Conservation (phyloP, 2,113 vertebrate species). For the Herpetotheres cachinnans region DNA sequence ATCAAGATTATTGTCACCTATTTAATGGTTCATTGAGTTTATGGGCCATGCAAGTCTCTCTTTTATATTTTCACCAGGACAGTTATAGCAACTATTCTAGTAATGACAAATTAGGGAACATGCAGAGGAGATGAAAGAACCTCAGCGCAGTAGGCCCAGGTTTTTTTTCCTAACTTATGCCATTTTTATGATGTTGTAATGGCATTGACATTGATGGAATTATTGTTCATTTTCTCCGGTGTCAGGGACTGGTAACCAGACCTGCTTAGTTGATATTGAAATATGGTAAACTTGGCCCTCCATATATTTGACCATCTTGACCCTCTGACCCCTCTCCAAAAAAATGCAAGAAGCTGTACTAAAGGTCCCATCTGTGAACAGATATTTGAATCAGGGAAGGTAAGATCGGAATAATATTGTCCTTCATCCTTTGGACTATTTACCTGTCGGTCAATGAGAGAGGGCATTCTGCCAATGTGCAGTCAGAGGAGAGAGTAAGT, state of each 20-base stretch:
- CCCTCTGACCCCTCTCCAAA: neutral
- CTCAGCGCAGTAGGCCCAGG: constrained; percentile 27
- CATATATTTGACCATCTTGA: neutral
- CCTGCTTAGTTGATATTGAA: neutral
- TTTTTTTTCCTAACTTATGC: constrained; percentile 10
- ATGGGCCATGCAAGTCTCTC: constrained; percentile 68
- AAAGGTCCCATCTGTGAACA: neutral
- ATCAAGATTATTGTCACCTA: constrained; percentile 83
- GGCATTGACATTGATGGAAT: constrained; percentile 47
- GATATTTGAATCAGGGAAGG: neutral
- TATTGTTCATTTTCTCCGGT: neutral
- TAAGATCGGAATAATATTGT: neutral
- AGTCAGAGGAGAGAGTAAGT: neutral
- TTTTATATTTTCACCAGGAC: constrained; percentile 73
- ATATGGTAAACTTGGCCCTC: neutral
- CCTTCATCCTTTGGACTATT: neutral
- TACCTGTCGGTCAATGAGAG: neutral
- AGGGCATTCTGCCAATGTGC: neutral
- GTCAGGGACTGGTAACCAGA: neutral
- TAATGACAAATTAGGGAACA: constrained; percentile 73
- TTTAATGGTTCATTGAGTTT: constrained; percentile 84
- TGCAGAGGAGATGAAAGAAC: constrained; percentile 65
- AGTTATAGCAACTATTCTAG: constrained; percentile 70
- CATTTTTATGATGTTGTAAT: constrained; percentile 34
- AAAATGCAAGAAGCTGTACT: neutral